phyloP scores from a whole-genome alignment of 2,113 vertebrate species.

The Oriolus oriolus region DNA sequence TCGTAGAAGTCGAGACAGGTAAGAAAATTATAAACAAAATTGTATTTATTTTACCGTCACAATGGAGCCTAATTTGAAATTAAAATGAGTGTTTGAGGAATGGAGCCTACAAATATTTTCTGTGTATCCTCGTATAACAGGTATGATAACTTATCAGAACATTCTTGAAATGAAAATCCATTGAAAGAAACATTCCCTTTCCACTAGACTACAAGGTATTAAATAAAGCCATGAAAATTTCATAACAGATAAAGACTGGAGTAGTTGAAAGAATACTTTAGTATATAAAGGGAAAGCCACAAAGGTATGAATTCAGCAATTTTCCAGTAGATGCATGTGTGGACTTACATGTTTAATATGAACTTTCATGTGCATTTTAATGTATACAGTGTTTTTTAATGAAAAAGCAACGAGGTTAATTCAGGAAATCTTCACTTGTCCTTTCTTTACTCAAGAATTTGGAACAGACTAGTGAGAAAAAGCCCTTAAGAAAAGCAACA shows the following conservation, averaged over 20 bases:
- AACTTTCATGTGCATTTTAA: slow-evolving; percentile 16
- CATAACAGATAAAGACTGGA: slow-evolving; percentile 17
- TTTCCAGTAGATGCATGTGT: slow-evolving; percentile 4
- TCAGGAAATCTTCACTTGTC: not conserved
- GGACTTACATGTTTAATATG: not conserved
- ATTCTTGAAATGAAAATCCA: slow-evolving; percentile 48
- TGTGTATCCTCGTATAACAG: slow-evolving; percentile 24
- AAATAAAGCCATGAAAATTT: slow-evolving; percentile 29
- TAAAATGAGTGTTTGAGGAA: slow-evolving; percentile 51
- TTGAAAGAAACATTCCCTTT: slow-evolving; percentile 48
- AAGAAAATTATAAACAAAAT: slow-evolving; percentile 61
- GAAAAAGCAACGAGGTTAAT: not conserved
- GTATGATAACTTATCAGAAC: slow-evolving; percentile 38
- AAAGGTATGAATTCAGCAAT: slow-evolving; percentile 21
- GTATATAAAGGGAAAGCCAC: not conserved
- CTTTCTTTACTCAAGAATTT: not conserved
- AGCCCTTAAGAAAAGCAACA: not conserved
- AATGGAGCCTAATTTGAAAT: slow-evolving; percentile 57
- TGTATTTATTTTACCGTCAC: slow-evolving; percentile 52
- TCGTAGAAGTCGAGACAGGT: slow-evolving; percentile 96
- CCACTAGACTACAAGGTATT: not conserved
- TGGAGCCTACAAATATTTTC: slow-evolving; percentile 32
- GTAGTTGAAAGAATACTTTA: slow-evolving; percentile 23
- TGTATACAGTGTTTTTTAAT: not conserved
- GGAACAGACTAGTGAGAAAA: not conserved